Evolutionary conservation across 2,797 vertebrate genomes (phyloP).

Genomic region (Podarcis siculus): DNA sequence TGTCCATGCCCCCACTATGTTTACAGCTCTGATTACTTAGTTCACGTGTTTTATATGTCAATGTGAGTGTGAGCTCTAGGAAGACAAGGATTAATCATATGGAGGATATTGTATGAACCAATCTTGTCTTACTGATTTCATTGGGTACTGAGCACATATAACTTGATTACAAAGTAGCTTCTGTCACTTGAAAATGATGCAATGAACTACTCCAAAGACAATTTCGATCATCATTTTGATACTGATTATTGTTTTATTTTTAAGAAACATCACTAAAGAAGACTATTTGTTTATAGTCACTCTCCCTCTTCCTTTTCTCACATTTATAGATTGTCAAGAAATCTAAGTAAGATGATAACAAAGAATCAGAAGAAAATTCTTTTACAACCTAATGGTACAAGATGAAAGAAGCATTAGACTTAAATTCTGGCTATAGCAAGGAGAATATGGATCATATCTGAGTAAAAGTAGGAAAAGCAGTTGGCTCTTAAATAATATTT

Average conservation of each 20-base stretch:
- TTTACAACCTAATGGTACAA: not conserved
- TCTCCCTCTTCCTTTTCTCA: not conserved
- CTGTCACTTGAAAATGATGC: not conserved
- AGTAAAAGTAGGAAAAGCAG: conserved; percentile 17
- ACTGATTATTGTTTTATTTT: not conserved
- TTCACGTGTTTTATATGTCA: not conserved
- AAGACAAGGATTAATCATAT: not conserved
- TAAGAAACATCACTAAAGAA: not conserved
- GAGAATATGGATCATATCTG: not conserved
- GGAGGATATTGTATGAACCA: not conserved
- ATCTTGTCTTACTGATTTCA: not conserved
- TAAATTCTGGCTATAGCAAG: conserved; percentile 12
- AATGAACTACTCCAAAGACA: not conserved
- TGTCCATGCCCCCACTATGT: too few species aligned
- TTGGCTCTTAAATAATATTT: conserved; percentile 3
- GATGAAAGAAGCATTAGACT: conserved; percentile 16
- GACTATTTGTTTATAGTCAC: not conserved
- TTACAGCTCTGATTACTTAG: not conserved
- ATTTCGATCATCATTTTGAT: not conserved
- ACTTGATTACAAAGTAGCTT: not conserved
- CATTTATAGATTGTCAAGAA: not conserved
- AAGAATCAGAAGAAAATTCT: not conserved
- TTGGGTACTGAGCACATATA: not conserved
- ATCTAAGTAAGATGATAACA: conserved; percentile 17
- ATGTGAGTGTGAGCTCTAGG: not conserved